Conservation (phyloP, 2,113 vertebrate species). For the Oceanodroma tethys region DNA sequence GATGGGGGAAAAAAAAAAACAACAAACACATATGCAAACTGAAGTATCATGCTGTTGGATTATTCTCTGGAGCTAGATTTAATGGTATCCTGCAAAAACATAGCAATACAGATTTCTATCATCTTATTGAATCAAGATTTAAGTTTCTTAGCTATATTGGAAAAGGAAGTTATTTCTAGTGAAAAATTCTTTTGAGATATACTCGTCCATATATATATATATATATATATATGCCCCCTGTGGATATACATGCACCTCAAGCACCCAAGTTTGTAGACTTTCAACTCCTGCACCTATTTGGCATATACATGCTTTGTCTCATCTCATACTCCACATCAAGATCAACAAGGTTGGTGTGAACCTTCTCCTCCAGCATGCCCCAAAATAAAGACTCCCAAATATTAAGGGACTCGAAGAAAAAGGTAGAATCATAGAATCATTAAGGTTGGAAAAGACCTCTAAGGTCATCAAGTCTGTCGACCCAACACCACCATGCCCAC, state of each 20-base stretch:
- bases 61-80: not conserved
- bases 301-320: not conserved
- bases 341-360: not conserved
- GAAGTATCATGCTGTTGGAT: not conserved
- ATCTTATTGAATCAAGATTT: not conserved
- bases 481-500: too few species aligned
- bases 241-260: not conserved
- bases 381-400: not conserved
- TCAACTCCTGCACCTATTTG: not conserved
- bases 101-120: not conserved
- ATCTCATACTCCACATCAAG: not conserved
- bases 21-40: not conserved
- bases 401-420: not conserved
- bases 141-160: not conserved
- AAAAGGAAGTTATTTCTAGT: not conserved
- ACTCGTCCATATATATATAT: not conserved
- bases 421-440: too few species aligned
- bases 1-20: fast-evolving
- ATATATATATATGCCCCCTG: too few species aligned
- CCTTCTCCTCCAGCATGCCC: not conserved
- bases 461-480: too few species aligned
- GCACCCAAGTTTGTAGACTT: not conserved
- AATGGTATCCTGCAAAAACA: not conserved
- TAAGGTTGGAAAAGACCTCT: too few species aligned
- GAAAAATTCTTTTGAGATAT: not conserved